Base-by-base conservation (phyloP, 1,140 invertebrate species). In the Microplitis demolitor region DNA sequence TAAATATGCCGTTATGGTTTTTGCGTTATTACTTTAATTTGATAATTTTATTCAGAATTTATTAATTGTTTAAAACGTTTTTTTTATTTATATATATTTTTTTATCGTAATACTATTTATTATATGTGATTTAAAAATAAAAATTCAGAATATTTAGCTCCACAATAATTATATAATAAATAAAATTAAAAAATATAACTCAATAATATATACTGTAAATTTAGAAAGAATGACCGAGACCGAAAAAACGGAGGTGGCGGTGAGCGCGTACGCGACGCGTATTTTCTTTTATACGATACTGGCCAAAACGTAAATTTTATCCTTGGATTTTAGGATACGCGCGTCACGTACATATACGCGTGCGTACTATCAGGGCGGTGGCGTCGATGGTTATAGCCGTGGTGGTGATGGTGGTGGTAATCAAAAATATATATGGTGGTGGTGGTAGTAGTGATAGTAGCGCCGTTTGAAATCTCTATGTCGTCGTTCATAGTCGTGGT, bases 351-450 rank as follows among this genome's bases (percentile, higher is more conserved):
- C 67, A 64, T 66, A 53, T 68, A 74, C 73, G 68, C 73, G 73
- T 71, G 73, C 69, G 68, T 74, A 67, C 69, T 80, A 64, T 79
- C 73, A 61, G 77, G 73, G 56, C 74, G 73, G 53, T 71, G 76
- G 45, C 78, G 68, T 14, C 78, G 77, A 58, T 70, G 68, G 75
- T 78, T 78, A 74, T 79, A 78, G 35, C 78, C 78, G 77, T 78
- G 77, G 58, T 74, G 75, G 34, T 39, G 69, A 34, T 45, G 9
- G 13, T 45, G 24, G 37, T 33, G 16, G 45, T 66, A 24, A 24
- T 24, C 24, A 24, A 24, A 24, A 24, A 24, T 24, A 24, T 24
- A 24, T 14, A 24, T 45, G 24, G 37, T 33, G 16, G 39, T 66
- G 64, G 64, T 66, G 64, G 64, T 75, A 70, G 53, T 73, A 53